Base-by-base conservation (phyloP, 2,113 vertebrate genomes). In the Pungitius pungitius region DNA sequence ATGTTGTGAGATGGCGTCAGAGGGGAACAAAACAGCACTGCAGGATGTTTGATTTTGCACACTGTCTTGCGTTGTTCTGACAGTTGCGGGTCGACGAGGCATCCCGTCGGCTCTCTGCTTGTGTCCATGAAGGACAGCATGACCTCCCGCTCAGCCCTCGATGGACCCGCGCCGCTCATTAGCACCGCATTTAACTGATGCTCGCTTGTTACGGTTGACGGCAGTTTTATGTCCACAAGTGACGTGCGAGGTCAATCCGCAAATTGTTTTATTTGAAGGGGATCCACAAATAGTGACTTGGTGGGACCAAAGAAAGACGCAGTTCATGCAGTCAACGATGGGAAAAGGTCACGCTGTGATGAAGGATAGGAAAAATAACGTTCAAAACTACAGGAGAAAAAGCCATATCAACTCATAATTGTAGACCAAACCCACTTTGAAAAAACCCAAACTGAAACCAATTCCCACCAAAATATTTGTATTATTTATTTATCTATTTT, bases 61-160 rank as follows among this genome's bases (percentile, higher is more conserved):
- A 64, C 84, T 75, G 43, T 69, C 80, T 62, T 45, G 69, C 18
- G 18, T 75, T 75, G 42, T 20, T 75, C 15, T 67, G 57, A 57
- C 77, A 61, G 72, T 22, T 55, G 77, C 80, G 80, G 63, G 75
- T 57, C 73, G 69, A 83, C 43, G 18, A 27, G 61, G 63, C 69
- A 49, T 37, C 71, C 37, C 58, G 9, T 73, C 37, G 73, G 22
- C 37, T 30, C 54, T 52, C 57, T 26, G 66, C 43, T 61, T 45
- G 60, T 69, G 77, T 26, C 79, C 45, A 87, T 69, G 70, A 89
- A 88, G 82, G 82, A 83, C 89, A 68, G 66, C 40, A 10, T 75
- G 84, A 85, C 81, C 84, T 85, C 74, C 0, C 13, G 11, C 35
- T 70, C 20, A 14, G 69, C 73, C 77, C 60, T 42, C 2, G 42